Conservation (phyloP, 2,113 vertebrate genomes). For the Hypocryptadius cinnamomeus region DNA sequence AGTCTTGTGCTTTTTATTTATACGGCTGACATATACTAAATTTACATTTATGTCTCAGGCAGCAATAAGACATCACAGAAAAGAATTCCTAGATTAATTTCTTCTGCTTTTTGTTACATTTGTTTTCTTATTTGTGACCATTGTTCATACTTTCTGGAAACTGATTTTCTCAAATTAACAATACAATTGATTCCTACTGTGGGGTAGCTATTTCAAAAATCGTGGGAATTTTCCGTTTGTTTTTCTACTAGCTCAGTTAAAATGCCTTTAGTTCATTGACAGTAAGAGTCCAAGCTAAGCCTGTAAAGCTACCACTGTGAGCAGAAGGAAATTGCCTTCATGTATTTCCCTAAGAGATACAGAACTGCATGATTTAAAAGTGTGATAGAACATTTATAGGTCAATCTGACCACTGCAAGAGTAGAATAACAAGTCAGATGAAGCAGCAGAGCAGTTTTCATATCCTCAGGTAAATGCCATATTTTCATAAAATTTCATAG, state of each 20-base stretch:
- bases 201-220: not conserved
- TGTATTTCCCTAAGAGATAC: not conserved
- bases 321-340: not conserved
- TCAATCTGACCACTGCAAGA: not conserved
- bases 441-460: not conserved
- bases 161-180: not conserved
- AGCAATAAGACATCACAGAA: not conserved
- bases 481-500: not conserved
- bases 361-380: not conserved
- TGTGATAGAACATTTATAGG: not conserved
- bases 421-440: not conserved
- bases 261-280: not conserved
- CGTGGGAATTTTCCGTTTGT: not conserved
- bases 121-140: not conserved
- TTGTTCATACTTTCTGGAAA: not conserved
- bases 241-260: not conserved
- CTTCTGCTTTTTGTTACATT: not conserved
- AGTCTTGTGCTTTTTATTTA: not conserved
- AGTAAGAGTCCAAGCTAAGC: not conserved
- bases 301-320: not conserved
- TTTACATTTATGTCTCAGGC: not conserved
- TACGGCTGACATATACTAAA: not conserved
- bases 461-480: not conserved
- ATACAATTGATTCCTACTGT: not conserved
- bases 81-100: not conserved